Evolutionary conservation across 2,888 invertebrate species (phyloP), one percentile per base, ranked within the genome.

Genomic region (Axea sp.): DNA sequence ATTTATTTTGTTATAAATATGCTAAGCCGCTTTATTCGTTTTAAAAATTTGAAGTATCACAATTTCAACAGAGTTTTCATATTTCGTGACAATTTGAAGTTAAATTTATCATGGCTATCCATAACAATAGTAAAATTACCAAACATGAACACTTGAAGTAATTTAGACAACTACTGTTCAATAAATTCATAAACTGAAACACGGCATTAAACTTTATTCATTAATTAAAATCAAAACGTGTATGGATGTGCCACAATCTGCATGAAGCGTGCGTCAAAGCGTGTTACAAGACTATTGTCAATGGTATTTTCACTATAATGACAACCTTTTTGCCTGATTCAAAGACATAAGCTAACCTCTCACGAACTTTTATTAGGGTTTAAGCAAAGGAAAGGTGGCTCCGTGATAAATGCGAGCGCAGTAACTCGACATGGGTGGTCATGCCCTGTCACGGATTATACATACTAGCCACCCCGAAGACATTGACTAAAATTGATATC

Each of bases 381-480:
- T 82, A 82, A 84, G 81, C 83, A 81, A 78, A 82, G 78, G 80
- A 73, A 83, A 87, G 86, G 86, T 87, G 85, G 82, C 85, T 83
- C 81, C 82, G 83, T 85, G 86, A 86, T 86, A 87, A 86, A 86
- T 86, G 84, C 84, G 84, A 85, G 83, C 84, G 80, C 84, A 82
- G 83, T 82, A 83, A 84, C 78, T 78, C 86, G 81, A 84, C 86
- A 86, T 86, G 87, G 87, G 87, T 87, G 86, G 87, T 82, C 83
- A 83, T 80, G 84, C 79, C 80, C 81, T 84, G 83, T 86, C 86
- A 86, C 82, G 81, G 78, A 78, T 76, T 78, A 76, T 86, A 86
- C 86, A 84, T 86, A 87, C 86, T 84, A 86, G 83, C 86, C 86
- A 84, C 84, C 81, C 81, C 82, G 82, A 86, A 84, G 82, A 84